Conservation (phyloP, 2,888 invertebrate genomes). For the Cantharis lateralis region DNA sequence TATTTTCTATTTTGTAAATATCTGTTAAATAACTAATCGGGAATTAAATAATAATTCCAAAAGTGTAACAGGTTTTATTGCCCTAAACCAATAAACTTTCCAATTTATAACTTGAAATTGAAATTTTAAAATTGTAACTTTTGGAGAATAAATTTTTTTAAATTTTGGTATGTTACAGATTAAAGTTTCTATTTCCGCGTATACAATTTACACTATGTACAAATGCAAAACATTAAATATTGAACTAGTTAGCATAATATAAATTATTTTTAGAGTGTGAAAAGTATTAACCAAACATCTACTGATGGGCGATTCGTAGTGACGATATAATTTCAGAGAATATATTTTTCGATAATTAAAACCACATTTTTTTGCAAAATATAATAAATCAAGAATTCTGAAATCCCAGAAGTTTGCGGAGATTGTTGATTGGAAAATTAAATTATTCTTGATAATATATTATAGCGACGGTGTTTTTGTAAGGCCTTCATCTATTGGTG, state of each 20-base stretch:
- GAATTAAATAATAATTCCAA: neutral
- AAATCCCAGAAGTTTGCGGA: conserved; percentile 14
- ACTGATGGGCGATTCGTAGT: neutral
- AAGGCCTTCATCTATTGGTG: conserved; percentile 12
- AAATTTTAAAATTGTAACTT: neutral
- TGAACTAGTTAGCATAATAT: neutral
- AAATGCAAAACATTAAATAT: neutral
- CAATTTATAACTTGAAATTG: neutral
- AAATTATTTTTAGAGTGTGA: neutral
- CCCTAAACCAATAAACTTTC: neutral
- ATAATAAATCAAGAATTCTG: neutral
- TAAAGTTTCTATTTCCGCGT: neutral
- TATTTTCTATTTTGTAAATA: neutral
- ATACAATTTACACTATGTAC: neutral
- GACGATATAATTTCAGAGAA: neutral
- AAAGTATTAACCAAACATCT: neutral
- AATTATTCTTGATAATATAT: conserved; percentile 11
- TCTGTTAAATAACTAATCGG: neutral
- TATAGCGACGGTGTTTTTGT: conserved; percentile 16
- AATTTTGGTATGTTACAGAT: neutral
- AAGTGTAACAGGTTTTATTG: neutral
- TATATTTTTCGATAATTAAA: neutral
- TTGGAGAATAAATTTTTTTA: neutral
- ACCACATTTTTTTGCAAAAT: neutral
- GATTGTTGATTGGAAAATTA: conserved; percentile 3